These are phyloP conservation scores for Tenodera sinensis DNA, from an alignment of 2,888 invertebrate species.

Conservation along the genomic window DNA sequence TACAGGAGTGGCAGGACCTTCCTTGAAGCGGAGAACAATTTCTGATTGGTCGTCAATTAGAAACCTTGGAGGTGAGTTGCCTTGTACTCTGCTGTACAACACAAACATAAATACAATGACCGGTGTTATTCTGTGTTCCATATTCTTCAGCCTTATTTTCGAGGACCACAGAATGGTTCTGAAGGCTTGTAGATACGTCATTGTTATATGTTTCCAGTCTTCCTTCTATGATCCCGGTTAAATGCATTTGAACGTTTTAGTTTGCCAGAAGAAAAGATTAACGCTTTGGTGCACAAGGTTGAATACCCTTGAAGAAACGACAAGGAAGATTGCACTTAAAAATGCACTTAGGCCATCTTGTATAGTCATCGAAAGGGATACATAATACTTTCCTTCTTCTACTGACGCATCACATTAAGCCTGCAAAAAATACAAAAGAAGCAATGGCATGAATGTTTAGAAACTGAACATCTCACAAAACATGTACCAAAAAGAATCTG, in stretches of 20 bases:
- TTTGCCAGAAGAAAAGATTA: neutral
- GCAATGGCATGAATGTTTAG: too few relatives aligned
- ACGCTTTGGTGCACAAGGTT: neutral
- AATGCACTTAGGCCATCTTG: neutral
- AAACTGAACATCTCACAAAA: too few relatives aligned
- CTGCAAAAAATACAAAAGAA: too few relatives aligned
- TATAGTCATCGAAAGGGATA: too few relatives aligned
- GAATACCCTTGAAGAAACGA: neutral
- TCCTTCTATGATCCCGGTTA: neutral
- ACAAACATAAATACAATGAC: neutral
- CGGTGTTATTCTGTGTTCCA: neutral
- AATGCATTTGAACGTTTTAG: neutral
- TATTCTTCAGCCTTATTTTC: neutral
- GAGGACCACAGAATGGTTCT: neutral
- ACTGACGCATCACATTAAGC: too few relatives aligned
- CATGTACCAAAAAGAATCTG: too few relatives aligned
- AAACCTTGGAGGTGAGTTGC: constrained; percentile 81
- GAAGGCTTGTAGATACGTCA: neutral
- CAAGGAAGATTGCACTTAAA: neutral
- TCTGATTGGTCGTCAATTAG: constrained; percentile 85
- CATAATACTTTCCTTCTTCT: too few relatives aligned
- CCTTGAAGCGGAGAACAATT: constrained; percentile 84
- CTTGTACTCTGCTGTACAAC: neutral
- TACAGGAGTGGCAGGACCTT: constrained; percentile 79
- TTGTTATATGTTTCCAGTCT: neutral